Evolutionary conservation across 2,797 vertebrate genomes (phyloP).

Genomic region (Hozukius guyotensis): DNA sequence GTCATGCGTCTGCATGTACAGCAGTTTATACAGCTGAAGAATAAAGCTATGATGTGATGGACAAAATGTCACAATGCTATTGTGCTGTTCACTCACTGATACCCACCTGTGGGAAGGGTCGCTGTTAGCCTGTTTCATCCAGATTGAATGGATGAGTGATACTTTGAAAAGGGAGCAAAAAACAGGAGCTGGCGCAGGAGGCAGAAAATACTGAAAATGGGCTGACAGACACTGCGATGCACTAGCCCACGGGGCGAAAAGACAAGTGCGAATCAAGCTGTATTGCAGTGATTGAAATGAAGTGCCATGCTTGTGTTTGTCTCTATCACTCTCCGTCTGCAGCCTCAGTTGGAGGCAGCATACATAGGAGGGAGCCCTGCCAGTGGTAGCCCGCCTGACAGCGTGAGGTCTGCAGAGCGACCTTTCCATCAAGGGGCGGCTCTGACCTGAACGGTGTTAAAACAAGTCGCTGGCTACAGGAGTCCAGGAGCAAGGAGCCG

Average conservation of each 20-base stretch:
- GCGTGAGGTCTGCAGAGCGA: constrained; percentile 45
- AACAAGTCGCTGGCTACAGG: constrained; percentile 39
- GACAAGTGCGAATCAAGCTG: constrained; percentile 25
- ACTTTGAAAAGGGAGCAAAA: background rate
- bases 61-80: background rate
- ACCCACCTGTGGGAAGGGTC: background rate
- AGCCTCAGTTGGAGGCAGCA: constrained; percentile 8
- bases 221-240: background rate
- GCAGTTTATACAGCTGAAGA: background rate
- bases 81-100: background rate
- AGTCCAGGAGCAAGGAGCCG: constrained; percentile 11
- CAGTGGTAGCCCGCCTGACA: constrained; percentile 28
- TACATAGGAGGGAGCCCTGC: background rate
- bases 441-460: constrained; percentile 47
- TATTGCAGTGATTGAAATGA: constrained; percentile 24
- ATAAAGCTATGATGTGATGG: background rate
- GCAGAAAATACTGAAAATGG: constrained; percentile 3
- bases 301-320: constrained; percentile 28
- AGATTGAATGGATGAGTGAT: constrained; percentile 2
- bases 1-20: background rate
- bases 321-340: background rate
- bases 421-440: constrained; percentile 44
- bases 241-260: background rate
- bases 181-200: background rate
- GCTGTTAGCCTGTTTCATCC: background rate